Base-by-base conservation (phyloP, 2,888 invertebrate species). In the Celastrina argiolus region DNA sequence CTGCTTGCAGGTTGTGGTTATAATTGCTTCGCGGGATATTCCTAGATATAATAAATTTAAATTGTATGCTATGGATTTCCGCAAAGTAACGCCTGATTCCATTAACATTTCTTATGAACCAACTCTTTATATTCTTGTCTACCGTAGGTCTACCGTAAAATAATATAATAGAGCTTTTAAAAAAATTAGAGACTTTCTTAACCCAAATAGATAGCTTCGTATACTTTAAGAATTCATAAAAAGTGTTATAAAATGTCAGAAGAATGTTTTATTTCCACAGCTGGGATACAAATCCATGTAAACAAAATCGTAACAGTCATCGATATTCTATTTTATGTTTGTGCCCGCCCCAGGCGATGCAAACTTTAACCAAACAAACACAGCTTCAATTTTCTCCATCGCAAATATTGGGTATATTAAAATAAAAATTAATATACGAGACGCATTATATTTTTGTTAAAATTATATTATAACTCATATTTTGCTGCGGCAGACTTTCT, bases 261-360 rank as follows among this genome's bases (percentile, higher is more conserved):
- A 58, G 58, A 28, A 16, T 58, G 31, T 58, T 58, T 58, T 58
- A 58, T 58, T 58, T 58, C 56, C 16, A 31, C 31, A 31, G 58
- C 58, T 28, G 58, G 78, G 76, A 85, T 85, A 86, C n/a, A 31
- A 84, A 87, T 86, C 82, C 80, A 84, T 83, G 82, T 86, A 84
- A 83, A 87, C 82, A 82, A 86, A 86, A 87, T 86, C 83, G 86
- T 87, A 81, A 76, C 83, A 84, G 88, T 85, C 88, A 78, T 78
- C 79, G 81, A 83, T 83, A 86, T 85, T 76, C 76, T 86, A 80
- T 78, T 87, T 87, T 88, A 87, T 82, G 83, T 82, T 83, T 79
- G 81, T 77, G 78, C 74, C 74, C 77, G 73, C 75, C 76, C 80
- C 75, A 77, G 78, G 76, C 76, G 76, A 79, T 76, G 78, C 83